Evolutionary conservation across 2,888 invertebrate species (phyloP).

Genomic region (Strigamia transsilvanica): DNA sequence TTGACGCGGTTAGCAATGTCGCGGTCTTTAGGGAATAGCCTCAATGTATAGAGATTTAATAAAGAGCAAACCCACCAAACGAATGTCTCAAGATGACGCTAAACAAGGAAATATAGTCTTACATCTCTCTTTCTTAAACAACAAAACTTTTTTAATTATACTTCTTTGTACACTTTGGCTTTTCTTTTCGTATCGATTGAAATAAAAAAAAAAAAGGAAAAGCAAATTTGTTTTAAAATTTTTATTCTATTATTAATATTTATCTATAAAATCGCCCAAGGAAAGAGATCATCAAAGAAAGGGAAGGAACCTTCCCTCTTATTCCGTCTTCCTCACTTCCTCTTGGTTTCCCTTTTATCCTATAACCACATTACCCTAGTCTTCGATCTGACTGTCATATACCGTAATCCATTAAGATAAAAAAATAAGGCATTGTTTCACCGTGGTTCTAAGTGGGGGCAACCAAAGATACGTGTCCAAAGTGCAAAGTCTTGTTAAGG

Average conservation of each 20-base stretch:
- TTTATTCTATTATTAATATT: not conserved
- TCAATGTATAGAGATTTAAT: slow-evolving; percentile 20
- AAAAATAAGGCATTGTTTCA: not conserved
- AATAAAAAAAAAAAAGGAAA: not conserved
- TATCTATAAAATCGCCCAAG: slow-evolving; percentile 24
- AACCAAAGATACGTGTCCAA: slow-evolving; percentile 15
- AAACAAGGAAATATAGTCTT: not conserved
- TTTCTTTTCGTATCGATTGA: slow-evolving; percentile 12
- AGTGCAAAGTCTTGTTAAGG: slow-evolving; percentile 40
- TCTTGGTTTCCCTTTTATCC: slow-evolving; percentile 16
- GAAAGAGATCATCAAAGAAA: slow-evolving; percentile 21
- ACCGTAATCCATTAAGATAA: not conserved
- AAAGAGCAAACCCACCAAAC: slow-evolving; percentile 37
- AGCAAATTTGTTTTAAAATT: not conserved
- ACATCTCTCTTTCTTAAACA: slow-evolving; percentile 19
- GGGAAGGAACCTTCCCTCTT: slow-evolving; percentile 22
- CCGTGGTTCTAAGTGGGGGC: not conserved
- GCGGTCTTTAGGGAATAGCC: too few species aligned
- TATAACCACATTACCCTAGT: slow-evolving; percentile 32
- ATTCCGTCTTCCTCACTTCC: slow-evolving; percentile 48
- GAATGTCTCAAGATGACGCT: slow-evolving; percentile 11
- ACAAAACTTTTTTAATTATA: not conserved
- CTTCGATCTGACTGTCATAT: slow-evolving; percentile 26
- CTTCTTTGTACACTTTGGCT: not conserved
- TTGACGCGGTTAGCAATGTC: too few species aligned